Base-by-base conservation (phyloP, 2,797 vertebrate genomes). In the Harpagifer antarcticus region DNA sequence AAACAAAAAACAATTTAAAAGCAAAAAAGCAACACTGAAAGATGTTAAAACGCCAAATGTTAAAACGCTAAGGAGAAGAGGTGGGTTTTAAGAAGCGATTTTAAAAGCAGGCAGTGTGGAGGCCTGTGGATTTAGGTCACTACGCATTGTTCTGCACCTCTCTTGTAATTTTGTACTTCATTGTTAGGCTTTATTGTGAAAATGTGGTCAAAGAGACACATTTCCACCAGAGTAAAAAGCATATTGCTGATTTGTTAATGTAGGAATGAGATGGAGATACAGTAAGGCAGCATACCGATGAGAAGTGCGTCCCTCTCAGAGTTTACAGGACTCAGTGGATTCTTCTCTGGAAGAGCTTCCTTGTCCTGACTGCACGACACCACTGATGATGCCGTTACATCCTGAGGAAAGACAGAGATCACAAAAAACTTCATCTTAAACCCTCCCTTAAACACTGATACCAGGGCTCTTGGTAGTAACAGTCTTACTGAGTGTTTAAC, bases 261-360 rank as follows among this genome's bases (percentile, higher is more conserved):
- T 17, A 11, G 31, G 20, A 50, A 37, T 19, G 27, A 8, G n/a
- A 19, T 20, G 16, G 15, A 61, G 23, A 45, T 27, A 53, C 40
- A 37, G 20, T n/a, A 20, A 61, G 52, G 61, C 33, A 56, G 72
- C 95, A 84, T 91, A 96, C 96, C 95, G 5, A 96, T 95, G 31
- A 96, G 85, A 17, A 96, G 88, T 16, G 96, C 95, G 72, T 96
- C 96, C 23, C 96, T 94, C 75, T 96, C 95, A 0, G 95, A 96
- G 69, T 93, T 95, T 85, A 96, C 88, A 5, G 95, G 95, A 66
- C 89, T 93, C 83, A 82, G 86, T 63, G 89, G 13, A 0, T 68
- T 88, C 91, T 91, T 95, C 74, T 96, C 95, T 16, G 85, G 86
- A 0, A 90, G 87, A 14, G 76, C 86, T 2, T 96, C 95, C 74